Conservation (phyloP, 2,888 invertebrate species). For the Acronicta psi region DNA sequence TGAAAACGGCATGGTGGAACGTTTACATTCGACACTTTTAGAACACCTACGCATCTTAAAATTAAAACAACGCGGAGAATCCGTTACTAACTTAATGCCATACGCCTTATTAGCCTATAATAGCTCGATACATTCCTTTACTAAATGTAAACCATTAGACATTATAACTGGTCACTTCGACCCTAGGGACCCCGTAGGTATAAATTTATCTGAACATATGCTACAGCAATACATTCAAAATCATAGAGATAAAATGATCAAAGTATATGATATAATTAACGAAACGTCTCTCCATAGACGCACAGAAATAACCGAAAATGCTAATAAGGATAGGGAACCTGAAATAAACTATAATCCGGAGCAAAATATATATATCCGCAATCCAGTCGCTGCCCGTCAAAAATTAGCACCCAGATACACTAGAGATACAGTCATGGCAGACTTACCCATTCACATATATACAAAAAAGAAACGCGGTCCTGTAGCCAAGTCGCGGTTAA, state of each 20-base stretch:
- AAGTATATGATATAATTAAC: conserved; percentile 2
- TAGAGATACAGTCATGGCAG: not conserved
- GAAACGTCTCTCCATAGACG: not conserved
- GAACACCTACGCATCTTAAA: too few relatives aligned
- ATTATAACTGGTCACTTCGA: conserved; percentile 50
- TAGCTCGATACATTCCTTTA: conserved; percentile 19
- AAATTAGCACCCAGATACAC: not conserved
- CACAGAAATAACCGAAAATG: conserved; percentile 7
- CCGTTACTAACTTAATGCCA: conserved; percentile 2
- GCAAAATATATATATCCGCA: conserved; percentile 3
- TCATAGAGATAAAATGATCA: not conserved
- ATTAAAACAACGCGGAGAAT: too few relatives aligned
- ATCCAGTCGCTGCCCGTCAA: not conserved
- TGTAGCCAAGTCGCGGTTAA: conserved; percentile 3
- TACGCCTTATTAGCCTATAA: conserved; percentile 14
- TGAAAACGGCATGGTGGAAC: too few relatives aligned
- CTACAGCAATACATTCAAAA: conserved; percentile 2
- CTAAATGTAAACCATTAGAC: conserved; percentile 12
- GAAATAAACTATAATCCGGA: conserved; percentile 6
- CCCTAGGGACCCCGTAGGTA: conserved; percentile 43
- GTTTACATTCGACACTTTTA: too few relatives aligned
- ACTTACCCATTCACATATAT: conserved; percentile 6
- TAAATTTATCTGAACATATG: conserved; percentile 1
- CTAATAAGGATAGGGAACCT: not conserved
- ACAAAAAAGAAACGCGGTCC: conserved; percentile 4